Evolutionary conservation across 2,888 invertebrate species (phyloP), one percentile per base, ranked within the genome.

Genomic region (Pristionchus entomophagus): DNA sequence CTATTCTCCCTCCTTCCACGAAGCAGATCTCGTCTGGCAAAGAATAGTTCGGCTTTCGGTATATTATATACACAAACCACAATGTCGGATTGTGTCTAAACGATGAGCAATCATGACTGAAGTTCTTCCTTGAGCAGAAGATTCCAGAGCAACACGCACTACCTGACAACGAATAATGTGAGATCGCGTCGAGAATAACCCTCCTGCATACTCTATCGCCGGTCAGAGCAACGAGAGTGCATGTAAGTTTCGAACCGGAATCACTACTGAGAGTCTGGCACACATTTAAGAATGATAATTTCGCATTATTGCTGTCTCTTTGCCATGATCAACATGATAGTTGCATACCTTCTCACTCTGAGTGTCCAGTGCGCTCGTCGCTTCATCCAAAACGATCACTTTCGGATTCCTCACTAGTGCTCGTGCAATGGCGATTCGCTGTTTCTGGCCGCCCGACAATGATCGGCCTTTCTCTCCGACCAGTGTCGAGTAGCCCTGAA

Each of bases 1-100:
- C 22, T 1, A 80, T 80, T 53, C 51, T 17, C 1, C 80, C 80
- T 35, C 80, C 49, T 51, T 80, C 80, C 51, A 80, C 49, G 53
- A 51, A 80, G 19, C 49, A 80, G 19, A 80, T 80, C 32, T 80
- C 80, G 41, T 51, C 73, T 73, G n/a, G n/a, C n/a, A n/a, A n/a
- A n/a, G n/a, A n/a, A 19, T n/a, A 65, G 35, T 65, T 59, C 26
- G n/a, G 26, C 26, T 22, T 26, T 59, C 26, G 4, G 5, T 59
- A 6, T n/a, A 3, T 6, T 26, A 45, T n/a, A n/a, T n/a, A n/a
- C n/a, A n/a, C 12, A 2, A 6, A 59, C 59, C 59, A n/a, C 59
- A 59, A 26, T 59, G 26, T 29, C 59, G 2, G 8, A 59, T 59
- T 0, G 59, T 29, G 8, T 59, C 59, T 12, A 59, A 12, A 26